Percentiles rank a stretch among this genome's conserved stretches.
Evolutionary conservation across 1,140 invertebrate species (phyloP).

Genomic region (Heliconius melpomene): DNA sequence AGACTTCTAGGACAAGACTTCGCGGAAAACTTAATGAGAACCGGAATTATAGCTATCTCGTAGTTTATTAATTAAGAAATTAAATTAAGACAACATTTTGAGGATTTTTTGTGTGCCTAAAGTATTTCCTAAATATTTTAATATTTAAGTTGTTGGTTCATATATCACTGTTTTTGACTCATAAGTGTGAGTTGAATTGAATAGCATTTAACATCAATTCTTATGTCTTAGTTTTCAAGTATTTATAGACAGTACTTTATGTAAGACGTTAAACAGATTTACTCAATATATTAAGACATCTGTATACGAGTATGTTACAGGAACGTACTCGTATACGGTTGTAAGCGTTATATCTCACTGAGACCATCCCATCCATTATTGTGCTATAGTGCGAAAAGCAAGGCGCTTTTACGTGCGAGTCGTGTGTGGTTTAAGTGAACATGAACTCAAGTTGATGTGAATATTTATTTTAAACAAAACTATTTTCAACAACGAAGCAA

Average conservation of each 20-base stretch:
- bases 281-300: slow-evolving; percentile 3
- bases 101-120: too few species aligned
- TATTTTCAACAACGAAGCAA: neutral
- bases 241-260: neutral
- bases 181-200: neutral
- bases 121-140: too few species aligned
- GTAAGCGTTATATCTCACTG: slow-evolving; percentile 21
- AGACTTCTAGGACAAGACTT: neutral
- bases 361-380: slow-evolving; percentile 25
- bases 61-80: neutral
- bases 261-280: neutral
- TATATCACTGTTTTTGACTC: too few species aligned
- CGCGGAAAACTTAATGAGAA: neutral
- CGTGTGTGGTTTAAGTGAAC: neutral
- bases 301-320: neutral
- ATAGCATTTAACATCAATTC: too few species aligned
- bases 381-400: slow-evolving; percentile 23
- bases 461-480: neutral
- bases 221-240: neutral
- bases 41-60: neutral
- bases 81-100: neutral
- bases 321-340: neutral
- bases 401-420: neutral
- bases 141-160: too few species aligned
- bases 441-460: neutral